Evolutionary conservation across 2,113 vertebrate genomes (phyloP).

Genomic region (Pygoscelis adeliae): DNA sequence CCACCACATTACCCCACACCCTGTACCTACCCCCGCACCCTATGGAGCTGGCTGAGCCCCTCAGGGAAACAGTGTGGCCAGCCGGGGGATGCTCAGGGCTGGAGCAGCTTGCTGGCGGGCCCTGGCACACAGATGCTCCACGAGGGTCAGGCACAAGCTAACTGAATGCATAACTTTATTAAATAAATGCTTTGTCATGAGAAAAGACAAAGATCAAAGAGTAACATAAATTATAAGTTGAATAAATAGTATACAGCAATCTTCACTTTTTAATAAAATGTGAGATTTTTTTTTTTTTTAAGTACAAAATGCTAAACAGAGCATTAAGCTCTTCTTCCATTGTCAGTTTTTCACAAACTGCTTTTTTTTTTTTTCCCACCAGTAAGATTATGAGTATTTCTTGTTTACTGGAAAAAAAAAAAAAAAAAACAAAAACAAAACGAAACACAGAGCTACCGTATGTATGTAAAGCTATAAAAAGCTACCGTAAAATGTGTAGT

Average conservation of each 20-base stretch:
- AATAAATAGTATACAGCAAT: conserved; percentile 99
- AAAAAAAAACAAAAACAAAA: conserved; percentile 58
- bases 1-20: too few species aligned
- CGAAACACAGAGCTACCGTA: conserved; percentile 74
- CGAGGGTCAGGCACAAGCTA: conserved; percentile 62
- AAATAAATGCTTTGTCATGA: conserved; percentile 99
- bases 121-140: neutral
- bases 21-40: neutral
- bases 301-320: conserved; percentile 96
- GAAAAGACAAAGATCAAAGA: conserved; percentile 99
- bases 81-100: rapidly evolving
- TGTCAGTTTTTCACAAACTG: conserved; percentile 83
- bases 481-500: conserved; percentile 85
- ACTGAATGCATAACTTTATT: conserved; percentile 99
- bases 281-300: conserved; percentile 87
- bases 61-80: rapidly evolving
- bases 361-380: conserved; percentile 80
- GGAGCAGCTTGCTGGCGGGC: neutral
- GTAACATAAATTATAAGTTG: conserved; percentile 99
- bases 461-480: conserved; percentile 82
- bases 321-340: conserved; percentile 84
- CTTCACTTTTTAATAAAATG: conserved; percentile 97
- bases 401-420: conserved; percentile 76
- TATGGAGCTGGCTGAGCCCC: neutral
- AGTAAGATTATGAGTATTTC: conserved; percentile 86